phyloP scores from a whole-genome alignment of 2,888 invertebrate genomes.

The Punctoribates punctum region DNA sequence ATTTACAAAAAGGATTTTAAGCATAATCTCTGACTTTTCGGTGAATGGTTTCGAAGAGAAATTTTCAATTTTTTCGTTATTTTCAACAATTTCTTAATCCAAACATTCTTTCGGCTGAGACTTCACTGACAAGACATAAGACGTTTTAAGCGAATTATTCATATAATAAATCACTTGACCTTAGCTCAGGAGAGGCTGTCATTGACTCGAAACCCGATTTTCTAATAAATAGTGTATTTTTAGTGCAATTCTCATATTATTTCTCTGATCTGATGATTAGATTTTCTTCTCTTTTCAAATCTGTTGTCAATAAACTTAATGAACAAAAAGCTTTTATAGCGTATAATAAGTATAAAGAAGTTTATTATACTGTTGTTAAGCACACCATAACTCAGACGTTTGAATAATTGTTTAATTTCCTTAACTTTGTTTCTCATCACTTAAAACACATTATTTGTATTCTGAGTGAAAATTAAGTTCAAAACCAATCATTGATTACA shows the following conservation, averaged over 20 bases:
- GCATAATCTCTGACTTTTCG: conserved; percentile 11
- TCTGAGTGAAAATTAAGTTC: too few species aligned
- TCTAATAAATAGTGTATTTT: too few species aligned
- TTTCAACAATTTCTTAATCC: not conserved
- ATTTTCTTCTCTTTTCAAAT: too few species aligned
- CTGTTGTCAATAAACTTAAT: too few species aligned
- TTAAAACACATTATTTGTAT: not conserved
- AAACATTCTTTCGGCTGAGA: not conserved
- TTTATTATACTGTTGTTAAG: not conserved
- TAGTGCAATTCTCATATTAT: too few species aligned
- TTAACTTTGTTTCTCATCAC: not conserved
- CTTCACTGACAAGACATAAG: too few species aligned
- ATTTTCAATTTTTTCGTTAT: not conserved
- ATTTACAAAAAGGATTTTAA: not conserved
- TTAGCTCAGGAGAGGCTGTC: not conserved
- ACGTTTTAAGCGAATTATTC: not conserved
- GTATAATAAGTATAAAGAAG: not conserved
- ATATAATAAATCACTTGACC: conserved; percentile 7
- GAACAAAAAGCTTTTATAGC: too few species aligned
- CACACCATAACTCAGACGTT: not conserved
- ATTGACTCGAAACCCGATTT: too few species aligned
- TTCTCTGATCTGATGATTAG: too few species aligned
- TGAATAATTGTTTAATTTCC: not conserved
- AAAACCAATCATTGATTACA: too few species aligned
- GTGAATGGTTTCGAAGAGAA: not conserved